Evolutionary conservation across 1,140 invertebrate genomes (phyloP), one percentile per base, ranked within the genome.

Genomic region (Pseudomyrmex pallidus): DNA sequence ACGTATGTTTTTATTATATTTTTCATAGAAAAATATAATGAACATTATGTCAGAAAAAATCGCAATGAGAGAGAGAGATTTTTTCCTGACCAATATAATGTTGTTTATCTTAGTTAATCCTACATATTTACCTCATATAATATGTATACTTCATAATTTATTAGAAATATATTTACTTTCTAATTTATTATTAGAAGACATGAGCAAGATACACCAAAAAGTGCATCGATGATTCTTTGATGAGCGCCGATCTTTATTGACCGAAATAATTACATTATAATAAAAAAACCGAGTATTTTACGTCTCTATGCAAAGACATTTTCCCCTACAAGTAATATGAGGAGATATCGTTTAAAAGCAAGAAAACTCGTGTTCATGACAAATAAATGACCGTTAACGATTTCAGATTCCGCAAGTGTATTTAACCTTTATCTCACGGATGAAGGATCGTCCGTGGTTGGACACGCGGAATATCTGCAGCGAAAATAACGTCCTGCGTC

Each of bases 21-120:
- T 76, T 87, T 77, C 70, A 63, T 86, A 66, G 20, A 78, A 87
- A 83, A 87, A 61, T 66, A n/a, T 61, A 77, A 67, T 63, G 84
- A 70, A 66, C 62, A 57, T 61, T 50, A 48, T 63, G 7, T 13
- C 15, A 64, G 2, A 35, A 15, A 63, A 13, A 62, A n/a, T n/a
- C n/a, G n/a, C n/a, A n/a, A 20, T 15, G 66, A 17, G 48, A 82
- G 62, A 74, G 57, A 66, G 1, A 48, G 8, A 35, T 35, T 7
- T 35, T 46, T 59, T 59, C 4, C 2, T 46, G 12, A 61, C 62
- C 17, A 48, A 62, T 62, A 9, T 56, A 13, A 76, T 35, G 56
- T 44, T 1, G 44, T 13, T 12, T 46, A 22, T 56, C 1, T 63
- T 13, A 35, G 35, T 35, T 35, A 35, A 35, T 35, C 35, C 35